Conservation (phyloP, 1,140 invertebrate genomes). For the Achatina immaculata region DNA sequence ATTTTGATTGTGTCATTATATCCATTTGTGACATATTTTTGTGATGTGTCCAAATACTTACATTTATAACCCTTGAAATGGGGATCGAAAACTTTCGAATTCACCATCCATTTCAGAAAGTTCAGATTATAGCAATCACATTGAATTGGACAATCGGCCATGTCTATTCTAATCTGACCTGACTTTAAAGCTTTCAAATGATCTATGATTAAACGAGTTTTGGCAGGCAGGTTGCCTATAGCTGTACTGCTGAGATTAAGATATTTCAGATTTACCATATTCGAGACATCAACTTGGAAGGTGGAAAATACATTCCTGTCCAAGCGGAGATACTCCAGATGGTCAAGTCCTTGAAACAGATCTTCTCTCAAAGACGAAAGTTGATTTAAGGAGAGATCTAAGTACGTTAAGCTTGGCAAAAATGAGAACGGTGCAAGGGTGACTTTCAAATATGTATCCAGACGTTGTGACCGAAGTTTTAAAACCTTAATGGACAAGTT, state of each 20-base stretch:
- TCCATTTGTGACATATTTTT: not conserved
- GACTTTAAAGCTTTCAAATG: not conserved
- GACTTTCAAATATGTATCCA: not conserved
- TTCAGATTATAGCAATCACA: constrained; percentile 24
- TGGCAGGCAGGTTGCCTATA: not conserved
- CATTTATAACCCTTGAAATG: not conserved
- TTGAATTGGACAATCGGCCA: not conserved
- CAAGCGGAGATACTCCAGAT: not conserved
- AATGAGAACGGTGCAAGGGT: not conserved
- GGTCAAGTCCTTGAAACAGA: not conserved
- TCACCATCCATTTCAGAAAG: constrained; percentile 24
- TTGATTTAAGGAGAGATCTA: not conserved
- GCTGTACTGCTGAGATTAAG: not conserved
- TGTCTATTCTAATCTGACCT: not conserved
- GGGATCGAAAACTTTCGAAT: not conserved
- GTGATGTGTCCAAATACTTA: not conserved
- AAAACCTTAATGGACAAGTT: not conserved
- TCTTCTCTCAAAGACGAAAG: not conserved
- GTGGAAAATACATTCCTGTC: not conserved
- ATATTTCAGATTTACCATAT: not conserved
- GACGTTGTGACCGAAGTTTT: not conserved
- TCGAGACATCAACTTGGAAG: not conserved
- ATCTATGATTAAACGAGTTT: not conserved
- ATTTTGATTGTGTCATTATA: not conserved
- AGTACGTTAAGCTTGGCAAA: not conserved